phyloP scores from a whole-genome alignment of 2,113 vertebrate species.

The Petroica traversi region DNA sequence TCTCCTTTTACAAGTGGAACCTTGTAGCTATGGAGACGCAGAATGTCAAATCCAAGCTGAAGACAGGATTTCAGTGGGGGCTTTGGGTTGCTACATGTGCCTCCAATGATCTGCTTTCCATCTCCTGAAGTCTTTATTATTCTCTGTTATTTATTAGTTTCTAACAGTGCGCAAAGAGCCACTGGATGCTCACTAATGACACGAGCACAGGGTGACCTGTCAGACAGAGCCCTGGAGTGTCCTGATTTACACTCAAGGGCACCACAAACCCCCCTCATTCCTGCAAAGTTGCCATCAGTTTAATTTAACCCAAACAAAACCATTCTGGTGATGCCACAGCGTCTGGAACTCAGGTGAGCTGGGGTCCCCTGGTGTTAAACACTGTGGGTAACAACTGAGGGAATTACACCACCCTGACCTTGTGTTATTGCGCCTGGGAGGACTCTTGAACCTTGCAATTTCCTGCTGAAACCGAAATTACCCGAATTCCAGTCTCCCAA shows the following conservation, averaged over 20 bases:
- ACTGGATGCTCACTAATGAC: fast-evolving
- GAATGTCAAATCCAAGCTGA: slow-evolving; percentile 43
- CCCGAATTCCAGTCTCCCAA: not conserved
- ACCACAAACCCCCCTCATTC: too few species aligned
- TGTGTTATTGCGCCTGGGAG: not conserved
- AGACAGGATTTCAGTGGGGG: slow-evolving; percentile 23
- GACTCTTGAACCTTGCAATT: not conserved
- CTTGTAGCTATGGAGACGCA: slow-evolving; percentile 70
- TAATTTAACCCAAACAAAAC: not conserved
- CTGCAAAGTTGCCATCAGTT: not conserved
- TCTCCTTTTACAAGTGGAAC: slow-evolving; percentile 48
- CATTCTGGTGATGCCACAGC: not conserved
- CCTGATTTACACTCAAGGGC: not conserved
- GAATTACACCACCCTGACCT: not conserved
- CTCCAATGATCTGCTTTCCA: not conserved
- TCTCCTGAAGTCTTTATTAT: not conserved
- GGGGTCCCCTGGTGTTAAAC: not conserved
- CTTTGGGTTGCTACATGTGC: not conserved
- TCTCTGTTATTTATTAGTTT: not conserved
- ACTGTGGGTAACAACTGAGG: not conserved
- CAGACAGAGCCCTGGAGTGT: fast-evolving
- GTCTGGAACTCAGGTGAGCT: not conserved
- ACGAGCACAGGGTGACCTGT: not conserved
- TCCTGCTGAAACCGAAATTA: not conserved
- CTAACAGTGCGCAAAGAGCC: not conserved